Percentiles rank a stretch among this genome's conserved stretches.
Conservation (phyloP, 2,113 vertebrate genomes). For the Panurus biarmicus region DNA sequence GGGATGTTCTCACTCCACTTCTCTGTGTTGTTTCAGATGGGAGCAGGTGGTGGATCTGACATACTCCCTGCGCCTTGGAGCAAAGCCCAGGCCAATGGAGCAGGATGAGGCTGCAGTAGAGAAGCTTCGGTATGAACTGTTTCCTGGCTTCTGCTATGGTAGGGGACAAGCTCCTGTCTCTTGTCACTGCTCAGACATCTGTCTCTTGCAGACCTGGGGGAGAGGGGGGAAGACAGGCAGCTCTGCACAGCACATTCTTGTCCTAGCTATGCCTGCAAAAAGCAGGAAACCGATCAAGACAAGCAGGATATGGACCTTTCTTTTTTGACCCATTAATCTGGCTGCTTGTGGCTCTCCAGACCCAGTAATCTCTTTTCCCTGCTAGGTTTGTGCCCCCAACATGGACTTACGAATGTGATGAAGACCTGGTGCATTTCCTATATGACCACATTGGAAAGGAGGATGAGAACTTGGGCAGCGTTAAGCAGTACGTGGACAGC, state of each 20-base stretch:
- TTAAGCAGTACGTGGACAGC: conserved; percentile 95
- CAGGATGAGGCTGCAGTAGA: conserved; percentile 82
- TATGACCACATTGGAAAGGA: conserved; percentile 93
- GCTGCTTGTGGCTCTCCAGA: background rate
- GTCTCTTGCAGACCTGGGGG: background rate
- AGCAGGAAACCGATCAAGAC: background rate
- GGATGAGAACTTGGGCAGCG: conserved; percentile 91
- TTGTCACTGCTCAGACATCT: background rate
- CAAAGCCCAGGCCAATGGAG: conserved; percentile 79
- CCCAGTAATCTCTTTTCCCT: background rate
- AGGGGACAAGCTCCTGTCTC: background rate
- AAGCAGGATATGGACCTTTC: background rate
- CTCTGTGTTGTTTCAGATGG: conserved; percentile 74
- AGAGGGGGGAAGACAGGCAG: background rate
- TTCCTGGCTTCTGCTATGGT: background rate
- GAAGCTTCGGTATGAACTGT: conserved; percentile 81
- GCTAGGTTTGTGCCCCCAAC: conserved; percentile 87
- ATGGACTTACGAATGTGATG: conserved; percentile 93
- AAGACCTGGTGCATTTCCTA: conserved; percentile 94
- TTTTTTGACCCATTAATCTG: background rate
- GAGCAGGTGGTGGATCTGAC: conserved; percentile 92
- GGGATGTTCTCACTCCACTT: background rate
- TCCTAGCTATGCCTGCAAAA: background rate
- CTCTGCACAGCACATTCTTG: background rate
- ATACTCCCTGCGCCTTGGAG: conserved; percentile 81